phyloP scores from a whole-genome alignment of 2,888 invertebrate genomes.

The Seladonia tumulorum region DNA sequence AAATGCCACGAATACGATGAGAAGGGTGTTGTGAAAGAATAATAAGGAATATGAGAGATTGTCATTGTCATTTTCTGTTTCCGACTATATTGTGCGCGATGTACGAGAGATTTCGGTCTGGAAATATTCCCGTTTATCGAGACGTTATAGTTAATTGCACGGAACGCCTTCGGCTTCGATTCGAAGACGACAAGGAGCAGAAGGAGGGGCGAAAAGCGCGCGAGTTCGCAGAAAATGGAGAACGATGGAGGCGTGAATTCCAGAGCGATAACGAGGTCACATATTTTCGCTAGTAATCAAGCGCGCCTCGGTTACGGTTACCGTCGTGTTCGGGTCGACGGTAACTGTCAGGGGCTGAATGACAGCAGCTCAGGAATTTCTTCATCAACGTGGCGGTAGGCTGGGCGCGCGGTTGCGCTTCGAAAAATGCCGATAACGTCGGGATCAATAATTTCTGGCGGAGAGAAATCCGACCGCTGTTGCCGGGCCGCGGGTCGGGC shows the following conservation, averaged over 20 bases:
- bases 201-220: background rate
- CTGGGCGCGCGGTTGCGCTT: background rate
- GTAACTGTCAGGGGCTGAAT: slow-evolving; percentile 49
- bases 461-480: slow-evolving; percentile 29
- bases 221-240: background rate
- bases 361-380: slow-evolving; percentile 62
- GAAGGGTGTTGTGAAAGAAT: no score
- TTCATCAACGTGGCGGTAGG: slow-evolving; percentile 46
- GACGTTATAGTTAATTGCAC: background rate
- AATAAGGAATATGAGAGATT: no score
- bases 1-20: no score
- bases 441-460: slow-evolving; percentile 50
- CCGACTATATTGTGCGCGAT: no score
- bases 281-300: slow-evolving; percentile 13
- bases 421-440: slow-evolving; percentile 53
- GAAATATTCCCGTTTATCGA: no score
- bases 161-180: background rate
- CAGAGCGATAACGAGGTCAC: background rate
- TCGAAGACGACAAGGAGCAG: background rate
- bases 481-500: background rate
- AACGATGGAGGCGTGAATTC: background rate
- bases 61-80: no score
- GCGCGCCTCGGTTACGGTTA: background rate
- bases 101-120: no score
- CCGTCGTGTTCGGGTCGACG: background rate